These are phyloP conservation scores for Hemitrygon akajei DNA, from an alignment of 2,797 vertebrate genomes.

Conservation along the genomic window DNA sequence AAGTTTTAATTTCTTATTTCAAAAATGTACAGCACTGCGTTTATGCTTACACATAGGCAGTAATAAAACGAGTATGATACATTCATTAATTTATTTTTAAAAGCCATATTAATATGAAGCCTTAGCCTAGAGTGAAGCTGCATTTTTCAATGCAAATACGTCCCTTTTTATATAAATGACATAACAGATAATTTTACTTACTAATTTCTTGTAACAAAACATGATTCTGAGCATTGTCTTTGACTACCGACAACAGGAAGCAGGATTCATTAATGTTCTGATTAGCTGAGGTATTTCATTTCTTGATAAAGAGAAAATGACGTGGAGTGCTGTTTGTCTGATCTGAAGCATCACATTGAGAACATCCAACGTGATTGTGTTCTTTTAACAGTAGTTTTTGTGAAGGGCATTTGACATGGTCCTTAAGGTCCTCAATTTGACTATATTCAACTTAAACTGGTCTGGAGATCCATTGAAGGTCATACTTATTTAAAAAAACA, in stretches of 20 bases:
- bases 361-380: background rate
- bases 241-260: background rate
- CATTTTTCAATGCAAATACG: background rate
- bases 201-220: background rate
- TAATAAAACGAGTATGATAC: background rate
- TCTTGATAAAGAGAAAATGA: background rate
- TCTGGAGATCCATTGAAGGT: background rate
- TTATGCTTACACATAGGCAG: background rate
- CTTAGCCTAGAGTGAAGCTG: background rate
- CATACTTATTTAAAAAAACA: background rate
- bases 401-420: background rate
- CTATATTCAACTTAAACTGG: background rate
- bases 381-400: background rate
- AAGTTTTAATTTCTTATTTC: background rate
- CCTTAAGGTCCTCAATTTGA: background rate
- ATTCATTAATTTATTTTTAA: background rate
- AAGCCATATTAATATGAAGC: background rate
- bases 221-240: background rate
- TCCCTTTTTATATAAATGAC: background rate
- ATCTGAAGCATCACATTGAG: background rate
- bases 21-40: background rate
- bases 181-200: background rate
- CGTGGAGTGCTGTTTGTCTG: background rate
- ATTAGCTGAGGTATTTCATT: background rate
- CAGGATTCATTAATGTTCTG: background rate